Conservation (phyloP, 2,797 vertebrate species). For the Cichlasoma orientale region DNA sequence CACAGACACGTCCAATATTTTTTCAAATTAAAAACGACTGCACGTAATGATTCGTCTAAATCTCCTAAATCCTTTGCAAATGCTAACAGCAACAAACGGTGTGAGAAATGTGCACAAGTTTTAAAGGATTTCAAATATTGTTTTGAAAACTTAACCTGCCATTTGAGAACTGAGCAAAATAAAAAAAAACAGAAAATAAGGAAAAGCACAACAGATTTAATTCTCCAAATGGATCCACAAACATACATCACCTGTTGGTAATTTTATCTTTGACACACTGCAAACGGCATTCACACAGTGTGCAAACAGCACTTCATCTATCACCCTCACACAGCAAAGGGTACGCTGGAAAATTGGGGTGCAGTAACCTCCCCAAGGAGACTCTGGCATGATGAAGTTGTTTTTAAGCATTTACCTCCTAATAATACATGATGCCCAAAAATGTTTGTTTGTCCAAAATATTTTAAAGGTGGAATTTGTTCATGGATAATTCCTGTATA, state of each 20-base stretch:
- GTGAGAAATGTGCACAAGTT: neutral
- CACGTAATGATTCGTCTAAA: neutral
- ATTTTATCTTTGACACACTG: neutral
- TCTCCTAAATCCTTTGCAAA: neutral
- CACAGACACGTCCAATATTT: neutral
- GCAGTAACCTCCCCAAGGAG: neutral
- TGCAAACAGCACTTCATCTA: no score
- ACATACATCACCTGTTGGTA: neutral
- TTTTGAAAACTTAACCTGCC: neutral
- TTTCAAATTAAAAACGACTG: neutral
- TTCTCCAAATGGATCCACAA: neutral
- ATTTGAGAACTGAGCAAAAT: neutral
- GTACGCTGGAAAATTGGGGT: no score
- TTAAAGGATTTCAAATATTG: neutral
- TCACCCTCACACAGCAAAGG: neutral
- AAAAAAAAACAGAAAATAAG: neutral
- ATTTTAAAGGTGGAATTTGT: neutral
- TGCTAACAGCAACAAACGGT: neutral
- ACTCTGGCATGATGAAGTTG: neutral
- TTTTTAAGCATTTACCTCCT: neutral
- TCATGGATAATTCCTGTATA: rapidly evolving
- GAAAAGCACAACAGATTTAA: neutral
- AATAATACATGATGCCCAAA: neutral
- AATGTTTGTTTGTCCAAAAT: neutral
- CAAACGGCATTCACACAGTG: neutral